A percentile compares a stretch with the other conserved stretches of the same genome.
phyloP scores from a whole-genome alignment of 2,113 vertebrate species.

The Ammodytes marinus region DNA sequence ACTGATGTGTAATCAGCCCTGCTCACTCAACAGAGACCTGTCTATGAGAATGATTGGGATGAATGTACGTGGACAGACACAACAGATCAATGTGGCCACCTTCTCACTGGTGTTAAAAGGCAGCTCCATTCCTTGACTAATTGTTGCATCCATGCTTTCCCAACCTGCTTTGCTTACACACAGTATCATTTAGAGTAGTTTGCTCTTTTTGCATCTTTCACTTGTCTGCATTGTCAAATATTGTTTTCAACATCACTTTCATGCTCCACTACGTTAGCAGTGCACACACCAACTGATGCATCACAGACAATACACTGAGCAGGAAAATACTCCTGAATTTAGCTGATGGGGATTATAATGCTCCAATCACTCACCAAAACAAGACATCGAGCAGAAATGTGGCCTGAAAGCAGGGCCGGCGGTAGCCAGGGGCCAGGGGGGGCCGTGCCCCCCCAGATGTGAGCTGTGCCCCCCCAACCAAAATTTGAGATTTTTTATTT shows the following conservation, averaged over 20 bases:
- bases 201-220: constrained; percentile 21
- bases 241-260: constrained; percentile 4
- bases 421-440: no score
- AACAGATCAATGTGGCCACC: constrained; percentile 48
- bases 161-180: constrained; percentile 41
- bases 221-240: constrained; percentile 13
- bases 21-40: constrained; percentile 49
- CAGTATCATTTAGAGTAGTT: constrained; percentile 11
- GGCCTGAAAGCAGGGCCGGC: constrained; percentile 17
- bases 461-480: no score
- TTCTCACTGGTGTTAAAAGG: constrained; percentile 36
- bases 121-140: constrained; percentile 23
- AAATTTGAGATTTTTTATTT: no score
- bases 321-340: constrained; percentile 14
- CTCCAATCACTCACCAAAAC: constrained; percentile 30
- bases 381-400: constrained; percentile 1
- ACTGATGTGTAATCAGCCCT: constrained; percentile 60
- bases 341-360: constrained; percentile 15
- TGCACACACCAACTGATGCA: constrained; percentile 1
- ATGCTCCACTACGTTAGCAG: constrained; percentile 16
- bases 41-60: constrained; percentile 60
- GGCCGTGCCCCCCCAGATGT: no score
- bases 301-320: constrained; percentile 15
- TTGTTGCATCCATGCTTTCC: constrained; percentile 20
- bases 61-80: constrained; percentile 46